A percentile compares a stretch with the other conserved stretches of the same genome.
Evolutionary conservation across 2,113 vertebrate genomes (phyloP).

Genomic region (Deroptyus accipitrinus): DNA sequence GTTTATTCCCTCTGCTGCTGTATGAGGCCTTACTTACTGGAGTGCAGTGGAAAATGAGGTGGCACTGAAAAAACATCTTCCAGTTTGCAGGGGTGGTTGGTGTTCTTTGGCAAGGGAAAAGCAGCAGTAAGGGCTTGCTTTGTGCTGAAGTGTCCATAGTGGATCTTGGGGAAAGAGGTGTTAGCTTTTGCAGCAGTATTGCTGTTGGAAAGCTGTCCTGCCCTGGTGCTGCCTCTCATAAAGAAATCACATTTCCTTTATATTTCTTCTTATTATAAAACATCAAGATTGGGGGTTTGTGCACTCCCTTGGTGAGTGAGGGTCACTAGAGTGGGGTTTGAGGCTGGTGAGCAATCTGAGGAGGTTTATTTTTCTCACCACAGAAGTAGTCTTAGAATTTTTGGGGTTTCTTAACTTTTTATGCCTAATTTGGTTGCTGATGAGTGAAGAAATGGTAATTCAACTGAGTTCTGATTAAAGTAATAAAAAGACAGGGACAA

Average conservation of each 20-base stretch:
- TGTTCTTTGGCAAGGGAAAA: background rate
- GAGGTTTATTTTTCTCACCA: background rate
- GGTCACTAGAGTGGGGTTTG: background rate
- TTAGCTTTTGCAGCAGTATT: background rate
- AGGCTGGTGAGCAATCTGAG: background rate
- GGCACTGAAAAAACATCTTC: background rate
- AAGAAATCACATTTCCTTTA: background rate
- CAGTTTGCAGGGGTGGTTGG: background rate
- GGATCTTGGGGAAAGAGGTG: background rate
- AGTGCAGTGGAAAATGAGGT: background rate
- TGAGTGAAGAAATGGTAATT: background rate
- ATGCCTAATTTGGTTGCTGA: background rate
- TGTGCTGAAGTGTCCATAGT: rapidly evolving
- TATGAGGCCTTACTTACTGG: background rate
- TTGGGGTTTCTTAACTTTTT: background rate
- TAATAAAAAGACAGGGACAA: conserved; percentile 4
- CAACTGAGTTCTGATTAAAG: conserved; percentile 9
- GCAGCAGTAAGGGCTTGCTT: background rate
- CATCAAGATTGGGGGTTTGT: rapidly evolving
- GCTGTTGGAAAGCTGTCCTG: background rate
- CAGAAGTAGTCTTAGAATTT: background rate
- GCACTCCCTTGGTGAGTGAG: rapidly evolving
- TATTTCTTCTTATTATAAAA: background rate
- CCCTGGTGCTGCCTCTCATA: background rate
- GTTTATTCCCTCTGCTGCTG: background rate